Evolutionary conservation across 1,140 invertebrate species (phyloP).

Genomic region (Potamilus streckersoni): DNA sequence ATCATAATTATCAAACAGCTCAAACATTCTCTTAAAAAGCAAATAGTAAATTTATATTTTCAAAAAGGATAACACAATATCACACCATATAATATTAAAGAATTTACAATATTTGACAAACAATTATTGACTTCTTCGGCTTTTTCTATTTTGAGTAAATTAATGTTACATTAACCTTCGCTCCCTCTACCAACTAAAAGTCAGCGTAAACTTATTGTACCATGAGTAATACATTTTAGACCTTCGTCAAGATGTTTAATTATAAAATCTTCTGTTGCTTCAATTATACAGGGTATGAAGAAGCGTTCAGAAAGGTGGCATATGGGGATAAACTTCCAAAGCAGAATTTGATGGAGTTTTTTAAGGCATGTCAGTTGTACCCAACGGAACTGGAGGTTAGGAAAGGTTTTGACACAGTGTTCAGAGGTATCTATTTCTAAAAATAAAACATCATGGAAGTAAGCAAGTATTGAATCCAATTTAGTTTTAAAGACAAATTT

Average conservation of each 20-base stretch:
- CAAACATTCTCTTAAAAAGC: too few relatives aligned
- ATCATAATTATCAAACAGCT: too few relatives aligned
- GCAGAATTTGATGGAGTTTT: conserved; percentile 41
- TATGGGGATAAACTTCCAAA: conserved; percentile 36
- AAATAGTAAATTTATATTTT: too few relatives aligned
- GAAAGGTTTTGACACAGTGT: conserved; percentile 47
- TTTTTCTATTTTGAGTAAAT: background rate
- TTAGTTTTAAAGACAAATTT: background rate
- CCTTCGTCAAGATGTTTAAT: background rate
- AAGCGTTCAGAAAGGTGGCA: conserved; percentile 35
- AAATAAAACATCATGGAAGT: background rate
- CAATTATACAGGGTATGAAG: conserved; percentile 44
- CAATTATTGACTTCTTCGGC: background rate
- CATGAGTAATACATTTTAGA: background rate
- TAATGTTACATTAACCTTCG: background rate
- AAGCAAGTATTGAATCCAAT: background rate
- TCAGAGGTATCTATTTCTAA: conserved; percentile 39
- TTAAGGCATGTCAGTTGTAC: conserved; percentile 43
- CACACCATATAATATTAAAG: too few relatives aligned
- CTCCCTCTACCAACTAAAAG: background rate
- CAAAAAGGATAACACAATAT: too few relatives aligned
- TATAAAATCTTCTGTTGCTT: background rate
- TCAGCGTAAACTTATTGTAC: background rate
- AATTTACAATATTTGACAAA: background rate
- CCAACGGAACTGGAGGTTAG: conserved; percentile 48